Evolutionary conservation across 30 jellyfish, hydroid and myxozoan genomes (phyloP).

Genomic region (Hydra vulgaris): DNA sequence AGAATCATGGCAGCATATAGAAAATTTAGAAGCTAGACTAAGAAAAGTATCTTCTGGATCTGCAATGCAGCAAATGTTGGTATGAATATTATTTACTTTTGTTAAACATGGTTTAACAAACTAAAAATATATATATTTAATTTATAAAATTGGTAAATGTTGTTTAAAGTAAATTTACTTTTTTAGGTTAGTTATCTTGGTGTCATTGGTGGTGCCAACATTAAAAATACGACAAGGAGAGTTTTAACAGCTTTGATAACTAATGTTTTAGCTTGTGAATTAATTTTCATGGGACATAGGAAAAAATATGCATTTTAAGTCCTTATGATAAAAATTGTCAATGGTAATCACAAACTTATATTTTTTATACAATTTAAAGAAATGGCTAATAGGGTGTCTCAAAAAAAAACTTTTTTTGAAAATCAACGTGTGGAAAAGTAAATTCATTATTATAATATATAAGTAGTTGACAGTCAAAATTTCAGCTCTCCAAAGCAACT

Average conservation of each 20-base stretch:
- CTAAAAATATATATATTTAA: no score
- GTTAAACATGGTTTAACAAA: background rate
- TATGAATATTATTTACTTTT: background rate
- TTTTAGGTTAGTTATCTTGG: background rate
- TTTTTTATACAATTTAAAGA: background rate
- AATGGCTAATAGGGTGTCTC: background rate
- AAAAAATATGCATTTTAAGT: background rate
- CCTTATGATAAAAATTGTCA: background rate
- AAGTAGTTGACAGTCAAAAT: background rate
- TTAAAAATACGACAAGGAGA: background rate
- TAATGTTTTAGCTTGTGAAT: background rate
- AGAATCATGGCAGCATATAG: background rate
- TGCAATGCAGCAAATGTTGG: background rate
- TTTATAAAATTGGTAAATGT: background rate
- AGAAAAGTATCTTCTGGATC: background rate
- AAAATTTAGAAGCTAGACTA: background rate
- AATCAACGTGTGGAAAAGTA: background rate
- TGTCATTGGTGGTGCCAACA: background rate
- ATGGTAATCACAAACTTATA: background rate
- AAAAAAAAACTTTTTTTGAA: background rate
- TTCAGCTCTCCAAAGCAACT: background rate
- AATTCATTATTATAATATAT: background rate
- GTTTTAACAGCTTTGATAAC: background rate
- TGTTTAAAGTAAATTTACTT: background rate
- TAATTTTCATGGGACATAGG: background rate